Percentiles rank a stretch among this genome's conserved stretches.
phyloP scores from a whole-genome alignment of 2,797 vertebrate species.

The Lepilemur ruficaudatus region DNA sequence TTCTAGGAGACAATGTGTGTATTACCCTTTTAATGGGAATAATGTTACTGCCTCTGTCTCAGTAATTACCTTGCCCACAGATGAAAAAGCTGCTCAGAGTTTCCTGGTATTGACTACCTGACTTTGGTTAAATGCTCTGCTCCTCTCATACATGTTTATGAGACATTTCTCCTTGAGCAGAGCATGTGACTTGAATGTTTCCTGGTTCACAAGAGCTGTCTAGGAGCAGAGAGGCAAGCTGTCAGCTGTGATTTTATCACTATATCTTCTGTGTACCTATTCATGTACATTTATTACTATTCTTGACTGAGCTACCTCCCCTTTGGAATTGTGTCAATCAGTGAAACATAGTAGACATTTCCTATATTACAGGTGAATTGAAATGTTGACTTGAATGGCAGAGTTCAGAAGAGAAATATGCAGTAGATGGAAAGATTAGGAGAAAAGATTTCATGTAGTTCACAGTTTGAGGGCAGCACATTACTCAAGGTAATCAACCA shows the following conservation, averaged over 20 bases:
- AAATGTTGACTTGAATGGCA: not conserved
- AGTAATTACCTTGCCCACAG: not conserved
- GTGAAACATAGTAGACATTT: not conserved
- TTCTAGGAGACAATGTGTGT: not conserved
- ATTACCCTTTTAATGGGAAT: not conserved
- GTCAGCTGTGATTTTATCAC: not conserved
- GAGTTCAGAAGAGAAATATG: not conserved
- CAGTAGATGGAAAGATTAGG: not conserved
- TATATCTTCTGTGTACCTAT: not conserved
- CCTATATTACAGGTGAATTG: not conserved
- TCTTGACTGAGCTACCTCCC: not conserved
- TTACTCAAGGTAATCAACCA: not conserved
- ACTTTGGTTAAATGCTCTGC: not conserved
- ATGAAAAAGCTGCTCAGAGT: not conserved
- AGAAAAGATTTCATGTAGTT: not conserved
- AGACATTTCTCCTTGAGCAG: conserved; percentile 28
- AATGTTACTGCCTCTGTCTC: not conserved
- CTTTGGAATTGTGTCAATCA: not conserved
- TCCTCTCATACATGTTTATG: not conserved
- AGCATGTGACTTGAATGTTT: not conserved
- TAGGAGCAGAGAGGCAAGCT: not conserved
- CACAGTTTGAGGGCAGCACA: not conserved
- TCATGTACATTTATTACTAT: not conserved
- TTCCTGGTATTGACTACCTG: not conserved
- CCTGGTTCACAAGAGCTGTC: not conserved